Percentiles rank a stretch among this genome's conserved stretches.
Evolutionary conservation across 2,797 vertebrate species (phyloP).

Genomic region (Rallus crepitans): DNA sequence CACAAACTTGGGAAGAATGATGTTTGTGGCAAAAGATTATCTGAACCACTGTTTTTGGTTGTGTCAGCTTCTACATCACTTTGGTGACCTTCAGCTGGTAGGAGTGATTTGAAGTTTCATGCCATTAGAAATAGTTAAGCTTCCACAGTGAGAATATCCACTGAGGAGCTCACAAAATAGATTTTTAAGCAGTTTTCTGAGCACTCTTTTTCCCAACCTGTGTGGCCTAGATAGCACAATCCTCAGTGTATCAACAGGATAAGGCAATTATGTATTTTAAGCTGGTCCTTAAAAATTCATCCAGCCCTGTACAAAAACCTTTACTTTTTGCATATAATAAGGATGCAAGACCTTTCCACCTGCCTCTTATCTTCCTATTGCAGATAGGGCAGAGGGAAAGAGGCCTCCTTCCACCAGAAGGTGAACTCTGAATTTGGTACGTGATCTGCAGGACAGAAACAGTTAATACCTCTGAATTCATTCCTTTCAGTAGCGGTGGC

Average conservation of each 20-base stretch:
- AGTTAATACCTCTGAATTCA: slow-evolving; percentile 61
- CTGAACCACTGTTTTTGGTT: not conserved
- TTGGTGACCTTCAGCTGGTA: not conserved
- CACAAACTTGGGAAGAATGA: not conserved
- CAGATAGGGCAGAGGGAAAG: slow-evolving; percentile 25
- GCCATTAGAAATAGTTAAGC: not conserved
- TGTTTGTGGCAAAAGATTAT: not conserved
- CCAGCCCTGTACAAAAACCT: not conserved
- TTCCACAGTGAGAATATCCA: not conserved
- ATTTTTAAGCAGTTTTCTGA: not conserved
- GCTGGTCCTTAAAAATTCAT: slow-evolving; percentile 9
- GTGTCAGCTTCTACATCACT: not conserved
- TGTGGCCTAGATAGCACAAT: not conserved
- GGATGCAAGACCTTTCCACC: not conserved
- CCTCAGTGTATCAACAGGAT: slow-evolving; percentile 11
- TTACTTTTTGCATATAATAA: not conserved
- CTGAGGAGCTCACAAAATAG: not conserved
- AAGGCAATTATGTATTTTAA: slow-evolving; percentile 32
- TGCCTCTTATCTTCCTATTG: slow-evolving; percentile 38
- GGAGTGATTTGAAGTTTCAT: not conserved
- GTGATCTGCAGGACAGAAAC: slow-evolving; percentile 43
- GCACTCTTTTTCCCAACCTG: not conserved
- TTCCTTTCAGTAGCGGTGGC: slow-evolving; percentile 50
- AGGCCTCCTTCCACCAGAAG: not conserved
- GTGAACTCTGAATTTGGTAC: not conserved